Conservation (phyloP, 2,113 vertebrate species). For the Epinephelus fuscoguttatus region DNA sequence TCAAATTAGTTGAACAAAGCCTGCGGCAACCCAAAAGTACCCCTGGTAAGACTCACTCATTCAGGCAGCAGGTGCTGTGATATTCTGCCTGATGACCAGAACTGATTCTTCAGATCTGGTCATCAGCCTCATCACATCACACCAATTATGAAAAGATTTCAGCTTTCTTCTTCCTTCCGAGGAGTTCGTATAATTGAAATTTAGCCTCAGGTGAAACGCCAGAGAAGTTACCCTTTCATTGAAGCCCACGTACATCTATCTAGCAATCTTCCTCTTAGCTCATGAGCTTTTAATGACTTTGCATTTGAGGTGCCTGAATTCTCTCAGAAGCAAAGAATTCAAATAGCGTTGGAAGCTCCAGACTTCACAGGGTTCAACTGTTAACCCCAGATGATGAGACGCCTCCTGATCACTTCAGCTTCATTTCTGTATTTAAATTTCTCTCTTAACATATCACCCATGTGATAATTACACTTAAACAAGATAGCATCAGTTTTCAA, state of each 20-base stretch:
- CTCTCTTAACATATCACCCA: slow-evolving; percentile 36
- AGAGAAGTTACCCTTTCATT: slow-evolving; percentile 21
- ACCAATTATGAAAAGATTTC: neutral
- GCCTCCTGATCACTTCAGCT: slow-evolving; percentile 38
- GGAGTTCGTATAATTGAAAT: slow-evolving; percentile 18
- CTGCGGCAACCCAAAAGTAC: neutral
- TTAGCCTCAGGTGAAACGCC: slow-evolving; percentile 12
- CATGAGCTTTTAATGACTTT: slow-evolving; percentile 32
- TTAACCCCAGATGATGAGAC: slow-evolving; percentile 38
- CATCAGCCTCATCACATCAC: neutral
- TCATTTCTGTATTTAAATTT: slow-evolving; percentile 35
- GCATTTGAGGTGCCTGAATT: slow-evolving; percentile 38
- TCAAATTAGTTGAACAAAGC: neutral
- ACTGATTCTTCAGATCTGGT: neutral
- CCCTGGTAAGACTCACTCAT: too few relatives aligned
- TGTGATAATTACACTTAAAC: slow-evolving; percentile 49
- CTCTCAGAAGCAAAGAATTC: slow-evolving; percentile 24
- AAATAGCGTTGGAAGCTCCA: slow-evolving; percentile 33
- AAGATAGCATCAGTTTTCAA: slow-evolving; percentile 44
- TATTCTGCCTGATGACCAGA: neutral
- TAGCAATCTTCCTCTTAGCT: slow-evolving; percentile 15
- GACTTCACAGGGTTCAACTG: slow-evolving; percentile 39
- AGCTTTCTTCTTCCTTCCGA: neutral
- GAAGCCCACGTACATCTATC: neutral
- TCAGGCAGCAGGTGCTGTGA: neutral